These are phyloP conservation scores for Atopsyche davidsoni DNA, from an alignment of 1,140 invertebrate species.

Conservation along the genomic window DNA sequence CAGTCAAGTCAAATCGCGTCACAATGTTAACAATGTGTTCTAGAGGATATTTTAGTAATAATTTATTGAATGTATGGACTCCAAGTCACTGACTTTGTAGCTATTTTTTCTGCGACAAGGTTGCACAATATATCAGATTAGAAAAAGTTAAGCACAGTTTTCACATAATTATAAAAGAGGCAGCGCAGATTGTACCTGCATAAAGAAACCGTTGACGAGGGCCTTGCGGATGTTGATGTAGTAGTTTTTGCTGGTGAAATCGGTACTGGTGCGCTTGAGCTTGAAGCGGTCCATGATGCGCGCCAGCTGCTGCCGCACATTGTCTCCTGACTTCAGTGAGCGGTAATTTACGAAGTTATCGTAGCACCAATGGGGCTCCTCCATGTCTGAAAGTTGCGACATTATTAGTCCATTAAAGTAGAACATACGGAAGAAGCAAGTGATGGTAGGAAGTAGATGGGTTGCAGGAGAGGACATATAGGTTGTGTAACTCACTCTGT, in stretches of 20 bases:
- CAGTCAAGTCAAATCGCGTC: no score
- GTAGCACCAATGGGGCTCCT: conserved; percentile 98
- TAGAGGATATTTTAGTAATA: no score
- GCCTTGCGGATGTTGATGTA: conserved; percentile 99
- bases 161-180: conserved; percentile 14
- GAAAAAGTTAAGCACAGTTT: no score
- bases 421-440: no score
- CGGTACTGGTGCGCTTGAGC: conserved; percentile 90
- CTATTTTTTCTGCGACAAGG: no score
- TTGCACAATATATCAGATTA: no score
- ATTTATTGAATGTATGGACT: no score
- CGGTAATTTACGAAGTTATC: conserved; percentile 99
- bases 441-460: background rate
- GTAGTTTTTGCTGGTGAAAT: conserved; percentile 97
- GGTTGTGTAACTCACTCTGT: conserved; percentile 85
- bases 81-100: no score
- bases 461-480: conserved; percentile 6
- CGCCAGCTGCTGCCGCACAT: conserved; percentile 60
- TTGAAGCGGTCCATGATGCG: conserved; percentile 79
- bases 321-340: conserved; percentile 82
- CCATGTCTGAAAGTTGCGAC: conserved; percentile 55
- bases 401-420: background rate
- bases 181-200: conserved; percentile 98
- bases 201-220: conserved; percentile 96
- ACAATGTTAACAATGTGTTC: no score